Evolutionary conservation across 2,797 vertebrate species (phyloP), one percentile per base, ranked within the genome.

Genomic region (Ceyx erithaca): DNA sequence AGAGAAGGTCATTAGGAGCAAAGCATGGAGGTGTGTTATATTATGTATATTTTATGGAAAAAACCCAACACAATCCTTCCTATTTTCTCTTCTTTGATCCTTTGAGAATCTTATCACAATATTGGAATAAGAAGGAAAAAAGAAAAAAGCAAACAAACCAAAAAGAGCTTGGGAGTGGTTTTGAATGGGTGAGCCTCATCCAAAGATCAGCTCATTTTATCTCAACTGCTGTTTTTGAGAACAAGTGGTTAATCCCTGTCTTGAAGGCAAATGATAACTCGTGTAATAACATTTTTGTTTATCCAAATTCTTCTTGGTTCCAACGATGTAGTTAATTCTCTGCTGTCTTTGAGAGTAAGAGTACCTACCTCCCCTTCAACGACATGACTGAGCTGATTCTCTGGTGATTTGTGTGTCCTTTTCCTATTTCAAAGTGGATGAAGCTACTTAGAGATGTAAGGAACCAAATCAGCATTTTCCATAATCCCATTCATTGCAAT

Each of bases 311-410:
- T 64, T 61, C n/a, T 26, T 84, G 3, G 5, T 57, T 89, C 89
- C 12, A 40, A 2, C 28, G n/a, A 10, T 3, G 16, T 78, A 70
- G 35, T 26, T 71, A 76, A 57, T 59, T 80, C 59, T 76, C 54
- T 19, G 11, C 28, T 81, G 48, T 59, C 51, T 77, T 33, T 68
- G 31, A 33, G 61, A 70, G 1, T 68, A 46, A 25, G 18, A 28
- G 2, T 49, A 3, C 12, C 0, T 16, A 0, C 41, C 12, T 28
- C 31, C 18, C 22, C 16, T 51, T 46, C 59, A 51, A 0, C 51
- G 48, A 14, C 0, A 0, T 43, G 48, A 19, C 4, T 73, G 71
- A 70, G 41, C 40, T 41, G 9, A 18, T 61, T 61, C 40, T 14
- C 14, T 59, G 35, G 37, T 73, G 43, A 22, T 66, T 72, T 59